phyloP scores from a whole-genome alignment of 2,797 vertebrate species.

The Cossypha niveicapilla region DNA sequence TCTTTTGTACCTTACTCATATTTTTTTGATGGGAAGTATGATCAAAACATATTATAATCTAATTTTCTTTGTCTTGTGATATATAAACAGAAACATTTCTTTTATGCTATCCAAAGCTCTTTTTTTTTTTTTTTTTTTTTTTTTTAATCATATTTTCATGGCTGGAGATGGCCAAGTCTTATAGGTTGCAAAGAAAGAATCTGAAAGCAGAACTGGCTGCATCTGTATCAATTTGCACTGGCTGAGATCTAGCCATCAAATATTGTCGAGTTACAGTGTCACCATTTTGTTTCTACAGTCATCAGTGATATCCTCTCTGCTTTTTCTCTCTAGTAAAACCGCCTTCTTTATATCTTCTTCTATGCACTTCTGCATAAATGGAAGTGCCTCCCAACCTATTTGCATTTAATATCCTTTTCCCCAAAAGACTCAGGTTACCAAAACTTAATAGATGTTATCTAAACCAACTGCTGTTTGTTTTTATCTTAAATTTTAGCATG shows the following conservation, averaged over 20 bases:
- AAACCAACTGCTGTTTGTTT: not conserved
- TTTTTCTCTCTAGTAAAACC: not conserved
- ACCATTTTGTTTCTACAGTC: not conserved
- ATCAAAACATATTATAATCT: not conserved
- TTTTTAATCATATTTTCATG: not conserved
- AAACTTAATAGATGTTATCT: not conserved
- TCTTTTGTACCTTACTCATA: not conserved
- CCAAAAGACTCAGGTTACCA: not conserved
- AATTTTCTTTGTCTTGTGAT: not conserved
- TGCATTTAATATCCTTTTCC: not conserved
- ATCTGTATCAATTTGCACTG: not conserved
- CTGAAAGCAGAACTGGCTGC: not conserved
- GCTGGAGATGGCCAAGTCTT: not conserved
- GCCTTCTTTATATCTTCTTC: not conserved
- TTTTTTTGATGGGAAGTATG: not conserved
- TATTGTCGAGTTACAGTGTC: fast-evolving
- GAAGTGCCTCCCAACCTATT: not conserved
- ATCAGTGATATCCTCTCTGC: not conserved
- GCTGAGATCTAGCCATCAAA: not conserved
- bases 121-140: not conserved
- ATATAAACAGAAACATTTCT: not conserved
- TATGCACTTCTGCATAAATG: not conserved
- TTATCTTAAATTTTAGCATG: not conserved
- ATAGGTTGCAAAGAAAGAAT: not conserved
- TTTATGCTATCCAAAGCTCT: not conserved